Percentiles rank a stretch among this genome's conserved stretches.
These are phyloP conservation scores for Ceraclea dissimilis DNA, from an alignment of 2,888 invertebrate species.

Conservation along the genomic window DNA sequence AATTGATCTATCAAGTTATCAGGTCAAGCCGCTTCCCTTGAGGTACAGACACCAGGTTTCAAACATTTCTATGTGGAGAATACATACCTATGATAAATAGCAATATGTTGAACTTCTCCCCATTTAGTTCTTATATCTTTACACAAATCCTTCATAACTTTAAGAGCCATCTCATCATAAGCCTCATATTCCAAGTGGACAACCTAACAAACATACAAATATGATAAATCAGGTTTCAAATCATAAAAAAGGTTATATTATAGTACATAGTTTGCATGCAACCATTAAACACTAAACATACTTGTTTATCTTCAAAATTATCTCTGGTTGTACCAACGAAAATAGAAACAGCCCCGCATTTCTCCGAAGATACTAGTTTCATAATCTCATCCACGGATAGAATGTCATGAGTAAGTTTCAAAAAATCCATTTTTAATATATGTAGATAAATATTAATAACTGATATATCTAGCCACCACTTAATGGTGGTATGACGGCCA, in stretches of 20 bases:
- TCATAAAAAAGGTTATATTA: too few species aligned
- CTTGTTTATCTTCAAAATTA: constrained; percentile 72
- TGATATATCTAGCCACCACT: constrained; percentile 71
- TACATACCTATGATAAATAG: constrained; percentile 71
- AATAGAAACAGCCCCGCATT: constrained; percentile 81
- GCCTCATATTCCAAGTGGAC: constrained; percentile 87
- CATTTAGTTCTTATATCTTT: constrained; percentile 63
- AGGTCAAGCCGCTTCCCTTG: too few species aligned
- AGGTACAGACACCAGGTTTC: too few species aligned
- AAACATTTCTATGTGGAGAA: too few species aligned
- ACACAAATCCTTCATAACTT: constrained; percentile 74
- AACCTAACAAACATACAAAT: constrained; percentile 50
- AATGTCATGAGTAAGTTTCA: constrained; percentile 59
- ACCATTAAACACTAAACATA: constrained; percentile 31
- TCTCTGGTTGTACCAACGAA: constrained; percentile 88
- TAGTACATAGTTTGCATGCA: not conserved
- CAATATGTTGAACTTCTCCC: constrained; percentile 68
- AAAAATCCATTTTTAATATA: constrained; percentile 52
- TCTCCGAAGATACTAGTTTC: constrained; percentile 56
- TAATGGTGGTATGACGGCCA: constrained; percentile 90
- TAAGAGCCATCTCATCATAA: constrained; percentile 85
- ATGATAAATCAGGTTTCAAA: not conserved
- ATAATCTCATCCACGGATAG: constrained; percentile 61
- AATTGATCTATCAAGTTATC: too few species aligned
- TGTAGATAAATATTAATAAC: constrained; percentile 1